Evolutionary conservation across 2,888 invertebrate species (phyloP), one percentile per base, ranked within the genome.

Genomic region (Lingula anatina): DNA sequence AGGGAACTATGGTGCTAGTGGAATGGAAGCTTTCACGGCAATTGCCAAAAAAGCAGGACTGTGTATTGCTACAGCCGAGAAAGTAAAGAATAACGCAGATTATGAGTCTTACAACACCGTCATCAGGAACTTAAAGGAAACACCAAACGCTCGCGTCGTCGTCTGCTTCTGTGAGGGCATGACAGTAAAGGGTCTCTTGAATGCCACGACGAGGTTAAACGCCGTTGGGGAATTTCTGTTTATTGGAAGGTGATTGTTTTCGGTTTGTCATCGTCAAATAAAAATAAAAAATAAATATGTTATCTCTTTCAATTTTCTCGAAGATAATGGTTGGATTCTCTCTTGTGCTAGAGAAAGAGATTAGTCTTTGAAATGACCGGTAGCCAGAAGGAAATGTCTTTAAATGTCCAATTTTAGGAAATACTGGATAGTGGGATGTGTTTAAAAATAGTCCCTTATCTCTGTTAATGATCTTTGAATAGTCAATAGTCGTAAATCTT

Each of bases 81-180:
- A 83, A 3, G 82, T 86, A 25, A 73, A 83, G 25, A 83, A 83
- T 61, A 82, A 81, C 53, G 84, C 83, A 1, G 80, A 82, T 40
- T 81, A 82, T 49, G 78, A 79, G 50, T 79, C 78, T 37, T 85
- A 64, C 45, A 65, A 68, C 46, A 54, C 36, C 5, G 62, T 71
- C 25, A 76, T 85, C 36, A 66, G 73, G 40, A 82, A 81, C 61
- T 77, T 85, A 28, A 78, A 80, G 54, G 80, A 80, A 59, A 82
- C 66, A 67, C 75, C 49, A 77, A 81, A 57, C 81, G 84, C 50
- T 71, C 79, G 61, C 36, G 86, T 86, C 7, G 84, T 86, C 46
- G 84, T 88, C 20, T 89, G 88, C 73, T 88, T 89, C 81, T 89
- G 88, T 76, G 87, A 88, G 73, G 88, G 88, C 2, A 78, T 82